Evolutionary conservation across 2,113 vertebrate species (phyloP), one percentile per base, ranked within the genome.

Genomic region (Cyphotilapia sp.): DNA sequence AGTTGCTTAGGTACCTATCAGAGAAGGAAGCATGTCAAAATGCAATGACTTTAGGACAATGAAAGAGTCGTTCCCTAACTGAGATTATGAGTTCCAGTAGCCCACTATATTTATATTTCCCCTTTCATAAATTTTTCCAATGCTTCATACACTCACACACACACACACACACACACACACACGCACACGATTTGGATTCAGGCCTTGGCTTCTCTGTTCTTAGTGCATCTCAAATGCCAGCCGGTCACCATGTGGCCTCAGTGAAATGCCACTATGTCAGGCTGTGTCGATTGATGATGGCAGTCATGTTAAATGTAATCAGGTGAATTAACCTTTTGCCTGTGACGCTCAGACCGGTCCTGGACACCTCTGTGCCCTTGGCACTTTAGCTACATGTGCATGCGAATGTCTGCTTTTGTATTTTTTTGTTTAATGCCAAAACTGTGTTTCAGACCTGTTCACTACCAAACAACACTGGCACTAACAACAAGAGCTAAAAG

Each of bases 301-400:
- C 29, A 31, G 71, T 80, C 93, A 94, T 90, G 91, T 95, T 92
- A 93, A 94, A 94, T 81, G 85, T 90, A 92, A 95, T 96, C 93
- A 94, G 89, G 81, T 91, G 90, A 93, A 93, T 95, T 95, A 94
- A 94, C 94, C 95, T 96, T 94, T 91, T 85, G 90, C 92, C 88
- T 86, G 85, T 17, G 71, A 69, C 1, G 33, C 89, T 86, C 80
- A 42, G 83, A 17, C 24, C 22, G 7, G 53, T 82, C 45, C 38
- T 22, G 88, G 83, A 84, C 85, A 66, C 61, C 84, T 45, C 61
- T 84, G 66, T 81, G 84, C 71, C 88, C 80, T 87, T 2, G 3
- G 17, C 83, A 80, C 81, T 40, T 9, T 24, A 31, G 42, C 35
- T 81, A 35, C n/a, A 24, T 3, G 33, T 24, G 4, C 31, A 6